These are phyloP conservation scores for Myotis myotis DNA, from an alignment of 2,797 vertebrate genomes.

Conservation along the genomic window DNA sequence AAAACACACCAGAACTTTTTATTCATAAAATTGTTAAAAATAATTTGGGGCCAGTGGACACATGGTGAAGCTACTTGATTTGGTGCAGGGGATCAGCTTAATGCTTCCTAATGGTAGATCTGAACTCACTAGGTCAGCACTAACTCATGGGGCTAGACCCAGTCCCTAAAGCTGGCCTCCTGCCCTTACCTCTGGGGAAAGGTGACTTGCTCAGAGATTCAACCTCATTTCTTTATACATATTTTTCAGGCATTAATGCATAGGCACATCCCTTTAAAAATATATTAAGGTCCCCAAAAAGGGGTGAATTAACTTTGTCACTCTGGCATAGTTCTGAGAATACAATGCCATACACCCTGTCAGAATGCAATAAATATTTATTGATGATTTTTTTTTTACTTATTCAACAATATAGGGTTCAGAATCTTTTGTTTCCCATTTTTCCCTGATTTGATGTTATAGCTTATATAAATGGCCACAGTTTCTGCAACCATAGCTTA, in stretches of 20 bases:
- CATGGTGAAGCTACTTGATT: conserved; percentile 61
- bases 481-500: conserved; percentile 42
- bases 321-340: conserved; percentile 75
- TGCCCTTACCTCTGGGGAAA: conserved; percentile 53
- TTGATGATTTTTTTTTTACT: conserved; percentile 69
- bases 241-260: conserved; percentile 78
- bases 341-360: conserved; percentile 78
- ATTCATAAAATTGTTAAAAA: conserved; percentile 47
- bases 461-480: conserved; percentile 68
- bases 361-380: conserved; percentile 77
- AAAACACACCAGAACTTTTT: conserved; percentile 60
- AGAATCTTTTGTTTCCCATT: conserved; percentile 51
- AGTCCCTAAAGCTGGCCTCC: conserved; percentile 16
- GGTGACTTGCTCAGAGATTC: conserved; percentile 61
- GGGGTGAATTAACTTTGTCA: conserved; percentile 78
- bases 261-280: conserved; percentile 82
- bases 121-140: neutral
- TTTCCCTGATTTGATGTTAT: conserved; percentile 78
- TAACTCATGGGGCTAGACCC: neutral
- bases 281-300: conserved; percentile 75
- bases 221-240: conserved; percentile 66
- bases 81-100: conserved; percentile 60
- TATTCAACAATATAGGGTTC: conserved; percentile 67
- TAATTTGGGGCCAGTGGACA: conserved; percentile 65
- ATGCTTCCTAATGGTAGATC: conserved; percentile 34